Evolutionary conservation across 2,888 invertebrate species (phyloP).

Genomic region (Heteropelma amictum): DNA sequence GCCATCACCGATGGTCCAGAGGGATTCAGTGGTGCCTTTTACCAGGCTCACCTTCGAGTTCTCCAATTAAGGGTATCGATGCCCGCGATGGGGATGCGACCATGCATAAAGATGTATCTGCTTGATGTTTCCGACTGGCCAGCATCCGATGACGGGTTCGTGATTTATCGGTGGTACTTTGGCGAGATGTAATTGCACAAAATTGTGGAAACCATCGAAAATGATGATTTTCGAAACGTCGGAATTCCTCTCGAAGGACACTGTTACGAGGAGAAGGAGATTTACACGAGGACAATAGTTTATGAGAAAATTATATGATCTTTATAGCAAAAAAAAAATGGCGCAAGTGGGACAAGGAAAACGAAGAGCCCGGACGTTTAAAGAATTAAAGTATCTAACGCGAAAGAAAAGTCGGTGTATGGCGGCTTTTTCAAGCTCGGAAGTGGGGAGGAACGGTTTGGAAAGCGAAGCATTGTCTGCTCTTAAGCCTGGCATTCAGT

Average conservation of each 20-base stretch:
- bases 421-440: conserved; percentile 40
- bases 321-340: conserved; percentile 5
- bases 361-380: conserved; percentile 66
- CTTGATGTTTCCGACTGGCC: conserved; percentile 46
- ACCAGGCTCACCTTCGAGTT: conserved; percentile 62
- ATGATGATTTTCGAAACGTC: too few species aligned
- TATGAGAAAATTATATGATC: too few species aligned
- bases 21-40: conserved; percentile 57
- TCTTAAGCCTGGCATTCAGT: conserved; percentile 76
- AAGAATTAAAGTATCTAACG: conserved; percentile 77
- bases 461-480: conserved; percentile 74
- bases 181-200: too few species aligned
- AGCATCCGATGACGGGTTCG: conserved; percentile 6
- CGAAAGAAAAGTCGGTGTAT: conserved; percentile 71
- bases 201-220: too few species aligned
- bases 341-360: conserved; percentile 22
- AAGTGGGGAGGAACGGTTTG: conserved; percentile 34
- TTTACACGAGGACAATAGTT: not conserved
- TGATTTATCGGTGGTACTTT: too few species aligned
- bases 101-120: conserved; percentile 47
- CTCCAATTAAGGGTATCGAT: conserved; percentile 70
- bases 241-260: too few species aligned
- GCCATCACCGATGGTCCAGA: conserved; percentile 52
- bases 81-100: not conserved
- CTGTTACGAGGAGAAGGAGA: not conserved